Evolutionary conservation across 2,888 invertebrate genomes (phyloP), one percentile per base, ranked within the genome.

Genomic region (Carterocephalus palaemon): DNA sequence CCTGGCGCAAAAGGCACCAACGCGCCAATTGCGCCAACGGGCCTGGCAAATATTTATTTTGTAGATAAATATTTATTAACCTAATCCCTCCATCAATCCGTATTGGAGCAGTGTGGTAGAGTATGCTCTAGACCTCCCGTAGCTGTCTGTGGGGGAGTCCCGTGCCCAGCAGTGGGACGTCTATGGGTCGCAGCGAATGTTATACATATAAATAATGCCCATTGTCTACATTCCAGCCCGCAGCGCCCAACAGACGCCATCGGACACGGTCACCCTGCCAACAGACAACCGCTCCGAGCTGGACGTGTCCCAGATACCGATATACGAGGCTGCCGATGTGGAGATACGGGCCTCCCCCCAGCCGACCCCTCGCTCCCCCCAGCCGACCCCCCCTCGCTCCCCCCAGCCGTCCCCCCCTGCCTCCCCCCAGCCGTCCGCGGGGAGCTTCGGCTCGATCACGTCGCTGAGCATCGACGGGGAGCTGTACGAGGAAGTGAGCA

Each of bases 391-490:
- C 39, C 40, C 0, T 56, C 51, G 17, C 43, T 59, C 26, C 59
- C n/a, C n/a, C n/a, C n/a, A n/a, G n/a, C n/a, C n/a, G n/a, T 63
- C 75, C 2, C 69, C 75, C 1, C 60, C 53, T 45, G 39, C 40
- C 0, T 56, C 51, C 20, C 43, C 59, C 26, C 59, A 62, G 52
- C 45, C 57, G 5, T 67, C 71, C 0, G 60, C 75, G 0, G 70
- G 75, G 52, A 83, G 84, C 33, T 72, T 75, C 48, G 83, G 81
- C 32, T 83, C 83, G 0, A 59, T 86, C 1, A 67, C 68, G 52
- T 85, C 86, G 0, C 55, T 85, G 29, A 81, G 79, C 60, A 65
- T 85, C 13, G 68, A 70, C 56, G 77, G 80, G 47, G 82, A 81
- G 47, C 62, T 83, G 24, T 84, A 67, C 47, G 80, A 80, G 0